Evolutionary conservation across 2,113 vertebrate species (phyloP).

Genomic region (Pogonocichla stellata): DNA sequence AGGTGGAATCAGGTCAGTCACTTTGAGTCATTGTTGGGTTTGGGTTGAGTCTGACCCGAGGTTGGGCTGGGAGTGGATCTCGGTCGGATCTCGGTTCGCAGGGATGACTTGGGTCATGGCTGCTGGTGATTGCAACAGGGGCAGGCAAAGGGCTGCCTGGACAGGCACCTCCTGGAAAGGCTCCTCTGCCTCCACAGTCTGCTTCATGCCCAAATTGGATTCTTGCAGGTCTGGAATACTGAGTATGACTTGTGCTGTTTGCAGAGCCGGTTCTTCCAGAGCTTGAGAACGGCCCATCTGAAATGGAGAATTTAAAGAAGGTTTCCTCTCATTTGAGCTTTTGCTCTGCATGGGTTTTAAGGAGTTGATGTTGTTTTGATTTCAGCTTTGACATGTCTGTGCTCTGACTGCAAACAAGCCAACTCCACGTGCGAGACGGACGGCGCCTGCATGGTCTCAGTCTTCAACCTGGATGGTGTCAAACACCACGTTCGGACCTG

Average conservation of each 20-base stretch:
- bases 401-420: conserved; percentile 88
- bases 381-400: conserved; percentile 88
- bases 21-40: not conserved
- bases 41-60: not conserved
- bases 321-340: not conserved
- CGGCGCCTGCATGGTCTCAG: conserved; percentile 95
- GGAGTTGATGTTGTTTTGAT: not conserved
- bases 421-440: conserved; percentile 94
- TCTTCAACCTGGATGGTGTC: conserved; percentile 82
- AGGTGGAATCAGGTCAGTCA: not conserved
- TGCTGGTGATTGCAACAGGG: not conserved
- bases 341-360: not conserved
- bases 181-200: not conserved
- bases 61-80: not conserved
- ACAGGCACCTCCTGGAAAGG: not conserved
- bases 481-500: conserved; percentile 90
- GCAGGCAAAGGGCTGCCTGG: not conserved
- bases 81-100: accelerated
- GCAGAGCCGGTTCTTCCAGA: not conserved
- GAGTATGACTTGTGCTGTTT: not conserved
- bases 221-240: not conserved
- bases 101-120: not conserved
- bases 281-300: accelerated
- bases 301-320: not conserved
- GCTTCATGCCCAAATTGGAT: not conserved